Evolutionary conservation across 2,113 vertebrate species (phyloP), one percentile per base, ranked within the genome.

Genomic region (Alosa alosa): DNA sequence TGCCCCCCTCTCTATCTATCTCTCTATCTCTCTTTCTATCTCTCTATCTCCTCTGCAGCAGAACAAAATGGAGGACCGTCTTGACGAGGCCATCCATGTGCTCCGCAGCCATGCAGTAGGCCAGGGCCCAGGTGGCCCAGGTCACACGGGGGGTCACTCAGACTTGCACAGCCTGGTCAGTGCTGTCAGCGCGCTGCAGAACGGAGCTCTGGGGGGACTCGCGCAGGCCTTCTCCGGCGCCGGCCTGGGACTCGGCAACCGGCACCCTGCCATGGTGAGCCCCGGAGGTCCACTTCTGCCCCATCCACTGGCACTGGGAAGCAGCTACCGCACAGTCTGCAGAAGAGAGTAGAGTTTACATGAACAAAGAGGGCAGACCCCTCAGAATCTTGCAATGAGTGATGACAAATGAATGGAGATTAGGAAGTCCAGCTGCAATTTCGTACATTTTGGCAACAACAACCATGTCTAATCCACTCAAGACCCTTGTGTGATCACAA

Each of bases 81-180:
- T 99, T 93, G 98, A 99, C 5, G 98, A 99, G 93, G 98, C 98
- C 85, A 99, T 99, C 89, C 97, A 99, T 0, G 98, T 99, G 85
- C 95, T 99, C 87, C 96, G 98, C 83, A 99, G 94, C 90, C 98
- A 99, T 0, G 98, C 98, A 0, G 98, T 99, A 92, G 97, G 98
- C 84, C 95, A 97, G 52, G 95, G 95, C 0, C 93, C 96, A 0
- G 88, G 88, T 5, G 60, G 60, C n/a, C 68, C 31, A 4, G 72
- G 72, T 36, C 87, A 88, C 31, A 81, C 84, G 0, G 94, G 92
- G 84, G 93, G 81, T 88, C 95, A 96, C 1, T 88, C 94, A 0
- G 95, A 96, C 81, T 93, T 96, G 87, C 96, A 97, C 0, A 92
- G 93, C 87, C 94, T 99, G 85, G 94, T 99, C 81, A 81, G 87